phyloP scores from a whole-genome alignment of 2,888 invertebrate species.

The Volucella inanis region DNA sequence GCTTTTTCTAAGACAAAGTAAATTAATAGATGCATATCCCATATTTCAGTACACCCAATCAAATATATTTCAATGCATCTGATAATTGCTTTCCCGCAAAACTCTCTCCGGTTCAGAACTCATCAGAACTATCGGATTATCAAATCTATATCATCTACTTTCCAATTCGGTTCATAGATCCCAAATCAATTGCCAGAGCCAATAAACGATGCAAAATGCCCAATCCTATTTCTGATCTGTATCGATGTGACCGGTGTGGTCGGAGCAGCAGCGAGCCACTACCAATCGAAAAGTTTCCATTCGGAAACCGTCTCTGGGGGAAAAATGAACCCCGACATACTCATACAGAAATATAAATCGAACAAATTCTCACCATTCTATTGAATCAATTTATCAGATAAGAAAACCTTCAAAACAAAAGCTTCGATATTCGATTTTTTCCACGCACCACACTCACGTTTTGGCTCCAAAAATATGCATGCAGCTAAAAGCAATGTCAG shows the following conservation, averaged over 20 bases:
- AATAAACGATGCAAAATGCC: too few species aligned
- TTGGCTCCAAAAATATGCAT: slow-evolving; percentile 51
- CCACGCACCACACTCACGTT: slow-evolving; percentile 27
- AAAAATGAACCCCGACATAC: neutral
- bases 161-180: too few species aligned
- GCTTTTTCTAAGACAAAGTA: too few species aligned
- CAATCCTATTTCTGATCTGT: too few species aligned
- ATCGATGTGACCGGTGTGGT: slow-evolving; percentile 9
- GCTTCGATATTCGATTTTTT: slow-evolving; percentile 41
- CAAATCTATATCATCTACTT: too few species aligned
- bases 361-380: slow-evolving; percentile 68
- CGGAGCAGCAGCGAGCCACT: slow-evolving; percentile 1
- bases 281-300: neutral
- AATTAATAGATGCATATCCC: too few species aligned
- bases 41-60: too few species aligned
- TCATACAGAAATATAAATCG: slow-evolving; percentile 55
- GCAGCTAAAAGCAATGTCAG: slow-evolving; percentile 57
- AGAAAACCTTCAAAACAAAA: slow-evolving; percentile 69
- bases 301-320: neutral
- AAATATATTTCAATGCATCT: too few species aligned
- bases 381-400: slow-evolving; percentile 75
- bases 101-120: too few species aligned
- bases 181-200: too few species aligned
- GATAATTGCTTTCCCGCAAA: too few species aligned
- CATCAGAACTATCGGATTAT: too few species aligned